Base-by-base conservation (phyloP, 2,888 invertebrate species). In the Aplocera efformata region DNA sequence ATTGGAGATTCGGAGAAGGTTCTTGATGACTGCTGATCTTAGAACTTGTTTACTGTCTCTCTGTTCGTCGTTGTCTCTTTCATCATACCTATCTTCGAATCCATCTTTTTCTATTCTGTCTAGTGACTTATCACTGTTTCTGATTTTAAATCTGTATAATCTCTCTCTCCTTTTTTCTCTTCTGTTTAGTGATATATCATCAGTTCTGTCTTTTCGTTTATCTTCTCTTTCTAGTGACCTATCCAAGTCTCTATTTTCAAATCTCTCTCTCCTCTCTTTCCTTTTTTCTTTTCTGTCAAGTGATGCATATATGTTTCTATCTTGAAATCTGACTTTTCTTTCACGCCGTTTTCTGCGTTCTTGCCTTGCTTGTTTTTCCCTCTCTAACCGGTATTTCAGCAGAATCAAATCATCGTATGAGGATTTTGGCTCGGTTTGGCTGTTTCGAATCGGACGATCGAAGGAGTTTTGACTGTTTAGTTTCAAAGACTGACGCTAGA, bases 1-100 rank as follows among this genome's bases (percentile, higher is more conserved):
- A 6, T 53, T 57, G 2, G 49, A 50, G 5, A 45, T 41, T 6
- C 70, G 49, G 0, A 73, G 42, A 0, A 73, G 52, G 32, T 55
- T 63, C 35, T 63, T 68, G 2, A 72, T 56, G 1, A 72, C 60
- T 2, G 67, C 66, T 1, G 66, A 56, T 34, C 61, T 47, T 1
- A 63, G 44, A 3, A 34, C 35, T 3, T 22, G 38, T 7, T 30
- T 48, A 1, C 32, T 30, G 32, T 28, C 25, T 7, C 25, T 24
- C 11, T 17, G 32, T 9, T 44, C 45, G 3, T 41, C 38, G 32
- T 25, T 38, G 1, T 22, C 25, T 35, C 13, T 40, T 34, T 25
- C 10, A 2, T 38, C 37, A 25, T 29, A 23, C 7, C 31, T 37
- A 9, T 38, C 32, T 7, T 31, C 7, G 5, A 11, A 1, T 38